Percentiles rank a stretch among this genome's conserved stretches.
These are phyloP conservation scores for Cydia splendana DNA, from an alignment of 1,140 invertebrate genomes.

Conservation along the genomic window DNA sequence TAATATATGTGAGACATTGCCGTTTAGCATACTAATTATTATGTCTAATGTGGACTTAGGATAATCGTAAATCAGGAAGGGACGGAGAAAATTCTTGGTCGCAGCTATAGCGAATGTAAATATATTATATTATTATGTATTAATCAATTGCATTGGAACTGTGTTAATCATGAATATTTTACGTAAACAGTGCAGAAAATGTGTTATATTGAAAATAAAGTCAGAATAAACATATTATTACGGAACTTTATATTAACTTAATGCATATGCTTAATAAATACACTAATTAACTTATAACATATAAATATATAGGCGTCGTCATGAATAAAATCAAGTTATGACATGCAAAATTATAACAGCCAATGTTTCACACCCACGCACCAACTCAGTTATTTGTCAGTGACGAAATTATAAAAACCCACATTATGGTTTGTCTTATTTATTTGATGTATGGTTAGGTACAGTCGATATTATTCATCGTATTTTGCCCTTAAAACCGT, in stretches of 20 bases:
- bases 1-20: constrained; percentile 8
- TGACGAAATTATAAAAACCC: constrained; percentile 18
- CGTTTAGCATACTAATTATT: constrained; percentile 23
- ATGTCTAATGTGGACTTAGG: not conserved
- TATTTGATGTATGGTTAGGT: not conserved
- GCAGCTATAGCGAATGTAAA: not conserved
- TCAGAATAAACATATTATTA: too few relatives aligned
- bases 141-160: not conserved
- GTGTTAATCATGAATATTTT: not conserved
- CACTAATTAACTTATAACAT: not conserved
- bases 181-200: not conserved
- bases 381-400: constrained; percentile 2
- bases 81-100: not conserved
- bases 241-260: too few relatives aligned
- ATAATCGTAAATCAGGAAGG: not conserved
- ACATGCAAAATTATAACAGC: constrained; percentile 3
- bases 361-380: constrained; percentile 14
- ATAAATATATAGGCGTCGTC: not conserved
- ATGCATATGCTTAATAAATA: not conserved
- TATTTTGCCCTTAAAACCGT: not conserved
- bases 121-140: too few relatives aligned
- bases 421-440: not conserved
- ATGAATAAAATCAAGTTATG: constrained; percentile 20
- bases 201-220: not conserved
- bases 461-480: not conserved